phyloP scores from a whole-genome alignment of 2,113 vertebrate species.

The Odontesthes bonariensis region DNA sequence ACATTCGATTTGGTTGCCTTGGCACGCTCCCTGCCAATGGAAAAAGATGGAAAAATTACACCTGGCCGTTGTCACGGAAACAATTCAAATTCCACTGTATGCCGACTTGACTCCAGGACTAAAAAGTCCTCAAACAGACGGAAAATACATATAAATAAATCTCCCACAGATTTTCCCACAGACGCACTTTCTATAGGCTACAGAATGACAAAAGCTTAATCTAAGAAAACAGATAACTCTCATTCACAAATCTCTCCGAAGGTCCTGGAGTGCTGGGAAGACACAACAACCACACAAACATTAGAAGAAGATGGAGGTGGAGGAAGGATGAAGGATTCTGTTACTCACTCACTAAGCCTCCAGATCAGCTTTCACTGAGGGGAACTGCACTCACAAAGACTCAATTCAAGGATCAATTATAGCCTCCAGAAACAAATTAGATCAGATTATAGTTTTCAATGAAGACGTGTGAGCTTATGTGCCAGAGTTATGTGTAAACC shows the following conservation, averaged over 20 bases:
- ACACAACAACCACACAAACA: slow-evolving; percentile 66
- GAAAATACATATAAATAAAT: slow-evolving; percentile 28
- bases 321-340: slow-evolving; percentile 53
- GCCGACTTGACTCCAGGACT: slow-evolving; percentile 60
- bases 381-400: slow-evolving; percentile 41
- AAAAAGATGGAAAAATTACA: slow-evolving; percentile 67
- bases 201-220: slow-evolving; percentile 5
- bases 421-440: slow-evolving; percentile 34
- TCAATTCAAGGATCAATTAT: slow-evolving; percentile 51
- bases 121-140: slow-evolving; percentile 19
- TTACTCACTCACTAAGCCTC: slow-evolving; percentile 25
- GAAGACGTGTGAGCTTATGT: slow-evolving; percentile 35
- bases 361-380: slow-evolving; percentile 54
- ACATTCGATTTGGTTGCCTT: slow-evolving; percentile 38
- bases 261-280: slow-evolving; percentile 45
- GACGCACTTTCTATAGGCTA: slow-evolving; percentile 1
- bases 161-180: slow-evolving; percentile 15
- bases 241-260: slow-evolving; percentile 48
- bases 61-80: slow-evolving; percentile 71
- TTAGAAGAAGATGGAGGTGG: slow-evolving; percentile 48
- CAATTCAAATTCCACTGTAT: slow-evolving; percentile 69
- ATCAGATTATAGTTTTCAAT: slow-evolving; percentile 33
- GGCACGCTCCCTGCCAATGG: slow-evolving; percentile 34
- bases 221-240: slow-evolving; percentile 40
- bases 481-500: slow-evolving; percentile 8